phyloP scores from a whole-genome alignment of 2,888 invertebrate genomes.

The Drosophila gaucha region DNA sequence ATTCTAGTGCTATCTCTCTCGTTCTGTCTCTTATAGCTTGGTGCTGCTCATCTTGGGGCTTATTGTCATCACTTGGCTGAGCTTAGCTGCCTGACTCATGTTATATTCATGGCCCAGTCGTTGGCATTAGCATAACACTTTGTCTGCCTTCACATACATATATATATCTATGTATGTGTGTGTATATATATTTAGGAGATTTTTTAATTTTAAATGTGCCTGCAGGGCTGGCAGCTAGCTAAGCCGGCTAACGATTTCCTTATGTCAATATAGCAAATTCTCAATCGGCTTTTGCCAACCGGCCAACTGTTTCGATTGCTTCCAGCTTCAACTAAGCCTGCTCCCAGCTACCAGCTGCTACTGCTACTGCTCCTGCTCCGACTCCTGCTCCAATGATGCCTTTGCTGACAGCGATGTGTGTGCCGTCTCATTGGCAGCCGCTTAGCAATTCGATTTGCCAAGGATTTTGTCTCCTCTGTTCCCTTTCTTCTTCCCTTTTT shows the following conservation, averaged over 20 bases:
- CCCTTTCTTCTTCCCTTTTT: slow-evolving; percentile 6
- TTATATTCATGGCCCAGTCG: slow-evolving; percentile 64
- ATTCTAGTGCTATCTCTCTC: neutral
- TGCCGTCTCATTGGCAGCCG: slow-evolving; percentile 50
- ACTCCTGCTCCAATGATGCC: slow-evolving; percentile 12
- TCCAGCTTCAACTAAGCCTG: slow-evolving; percentile 11
- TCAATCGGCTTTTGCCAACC: slow-evolving; percentile 69
- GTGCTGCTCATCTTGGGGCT: slow-evolving; percentile 40
- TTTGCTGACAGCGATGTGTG: slow-evolving; percentile 35
- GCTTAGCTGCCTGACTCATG: slow-evolving; percentile 54
- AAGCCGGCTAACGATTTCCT: slow-evolving; percentile 80
- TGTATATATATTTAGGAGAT: slow-evolving; percentile 27
- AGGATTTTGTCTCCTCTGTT: slow-evolving; percentile 6
- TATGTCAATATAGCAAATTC: slow-evolving; percentile 77
- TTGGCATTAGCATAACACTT: slow-evolving; percentile 69
- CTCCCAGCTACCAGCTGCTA: slow-evolving; percentile 3
- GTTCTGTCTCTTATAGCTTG: slow-evolving; percentile 18
- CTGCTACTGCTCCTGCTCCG: slow-evolving; percentile 2
- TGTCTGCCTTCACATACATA: slow-evolving; percentile 12
- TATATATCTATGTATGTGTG: slow-evolving; percentile 2
- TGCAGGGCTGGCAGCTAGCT: slow-evolving; percentile 41
- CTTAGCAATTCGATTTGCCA: slow-evolving; percentile 56
- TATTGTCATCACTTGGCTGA: slow-evolving; percentile 70
- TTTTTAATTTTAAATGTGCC: slow-evolving; percentile 71
- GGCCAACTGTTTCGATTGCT: slow-evolving; percentile 57